Conservation (phyloP, 2,888 invertebrate genomes). For the Andrena flavipes region DNA sequence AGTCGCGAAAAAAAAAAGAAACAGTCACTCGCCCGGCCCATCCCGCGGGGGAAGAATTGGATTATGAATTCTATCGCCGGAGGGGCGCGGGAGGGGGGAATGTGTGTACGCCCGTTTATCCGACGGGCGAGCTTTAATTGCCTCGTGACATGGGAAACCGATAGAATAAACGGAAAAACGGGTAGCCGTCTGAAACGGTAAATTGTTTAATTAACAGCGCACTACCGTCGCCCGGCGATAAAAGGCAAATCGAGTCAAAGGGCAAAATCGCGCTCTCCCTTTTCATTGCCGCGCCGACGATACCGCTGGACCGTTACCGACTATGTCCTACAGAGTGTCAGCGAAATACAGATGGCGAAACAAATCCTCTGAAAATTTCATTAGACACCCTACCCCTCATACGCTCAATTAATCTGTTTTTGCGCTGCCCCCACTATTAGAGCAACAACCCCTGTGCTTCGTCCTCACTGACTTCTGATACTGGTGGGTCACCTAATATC, state of each 20-base stretch:
- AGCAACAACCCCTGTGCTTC: too few species aligned
- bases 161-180: slow-evolving; percentile 16
- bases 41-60: slow-evolving; percentile 31
- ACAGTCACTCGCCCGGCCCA: background rate
- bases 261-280: background rate
- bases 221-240: background rate
- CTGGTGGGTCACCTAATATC: too few species aligned
- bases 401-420: too few species aligned
- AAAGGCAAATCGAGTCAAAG: slow-evolving; percentile 4
- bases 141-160: slow-evolving; percentile 4
- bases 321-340: background rate
- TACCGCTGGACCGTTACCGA: background rate
- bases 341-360: too few species aligned
- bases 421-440: too few species aligned
- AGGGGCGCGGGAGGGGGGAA: background rate
- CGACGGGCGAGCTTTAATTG: slow-evolving; percentile 32
- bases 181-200: background rate
- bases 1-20: slow-evolving; percentile 43
- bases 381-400: too few species aligned
- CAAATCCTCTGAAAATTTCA: too few species aligned
- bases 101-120: background rate
- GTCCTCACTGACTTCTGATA: too few species aligned
- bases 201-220: slow-evolving; percentile 11
- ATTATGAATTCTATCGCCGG: slow-evolving; percentile 24
- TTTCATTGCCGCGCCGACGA: background rate